These are phyloP conservation scores for Marasmarcha lunaedactyla DNA, from an alignment of 2,888 invertebrate species.

Conservation along the genomic window DNA sequence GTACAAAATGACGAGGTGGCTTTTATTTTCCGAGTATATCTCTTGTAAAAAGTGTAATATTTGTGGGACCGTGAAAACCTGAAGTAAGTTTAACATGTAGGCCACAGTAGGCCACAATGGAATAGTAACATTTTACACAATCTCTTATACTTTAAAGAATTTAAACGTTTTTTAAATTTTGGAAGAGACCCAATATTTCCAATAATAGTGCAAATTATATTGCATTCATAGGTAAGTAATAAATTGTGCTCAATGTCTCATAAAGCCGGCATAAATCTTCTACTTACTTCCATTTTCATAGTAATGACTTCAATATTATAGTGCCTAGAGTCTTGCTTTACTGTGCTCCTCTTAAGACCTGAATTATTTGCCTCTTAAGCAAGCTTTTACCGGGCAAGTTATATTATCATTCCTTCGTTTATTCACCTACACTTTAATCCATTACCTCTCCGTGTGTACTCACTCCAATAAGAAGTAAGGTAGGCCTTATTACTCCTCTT, in stretches of 20 bases:
- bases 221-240: not conserved
- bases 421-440: slow-evolving; percentile 1
- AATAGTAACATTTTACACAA: too few species aligned
- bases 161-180: too few species aligned
- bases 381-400: not conserved
- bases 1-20: too few species aligned
- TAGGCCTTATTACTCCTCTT: not conserved
- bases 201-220: not conserved
- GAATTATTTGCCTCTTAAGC: slow-evolving; percentile 1
- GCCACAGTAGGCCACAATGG: too few species aligned
- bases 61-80: too few species aligned
- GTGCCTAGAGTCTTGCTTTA: not conserved
- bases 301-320: slow-evolving; percentile 1
- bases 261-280: not conserved
- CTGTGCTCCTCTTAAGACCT: not conserved
- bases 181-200: too few species aligned
- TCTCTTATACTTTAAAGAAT: too few species aligned
- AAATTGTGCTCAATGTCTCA: not conserved
- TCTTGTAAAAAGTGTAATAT: too few species aligned
- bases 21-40: too few species aligned
- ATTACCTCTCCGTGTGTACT: not conserved
- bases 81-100: too few species aligned
- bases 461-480: not conserved
- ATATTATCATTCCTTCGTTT: slow-evolving; percentile 1
- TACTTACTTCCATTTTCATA: not conserved